phyloP scores from a whole-genome alignment of 1,140 invertebrate genomes.

The Scaptomyza graminum region DNA sequence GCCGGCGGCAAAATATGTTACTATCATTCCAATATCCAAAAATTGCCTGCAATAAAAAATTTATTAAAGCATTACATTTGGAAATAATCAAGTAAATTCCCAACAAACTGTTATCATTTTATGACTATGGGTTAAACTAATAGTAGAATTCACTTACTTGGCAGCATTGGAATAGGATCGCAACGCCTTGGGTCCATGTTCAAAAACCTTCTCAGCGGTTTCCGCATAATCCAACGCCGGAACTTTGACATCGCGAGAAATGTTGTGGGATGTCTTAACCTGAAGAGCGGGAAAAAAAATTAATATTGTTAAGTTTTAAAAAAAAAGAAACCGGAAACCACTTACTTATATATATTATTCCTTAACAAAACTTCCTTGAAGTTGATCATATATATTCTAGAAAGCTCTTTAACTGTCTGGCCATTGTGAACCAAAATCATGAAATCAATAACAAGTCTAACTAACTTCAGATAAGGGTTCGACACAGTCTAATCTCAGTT shows the following conservation, averaged over 20 bases:
- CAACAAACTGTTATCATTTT: too few species aligned
- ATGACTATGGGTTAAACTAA: background rate
- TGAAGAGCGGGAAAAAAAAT: slow-evolving; percentile 66
- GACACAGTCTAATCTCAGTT: background rate
- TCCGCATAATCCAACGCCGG: slow-evolving; percentile 90
- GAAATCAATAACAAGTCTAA: background rate
- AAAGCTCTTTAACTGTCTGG: slow-evolving; percentile 13
- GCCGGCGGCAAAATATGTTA: slow-evolving; percentile 88
- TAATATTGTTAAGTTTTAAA: background rate
- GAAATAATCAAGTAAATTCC: background rate
- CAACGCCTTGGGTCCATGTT: slow-evolving; percentile 87
- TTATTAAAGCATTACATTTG: background rate
- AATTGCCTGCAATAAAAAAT: slow-evolving; percentile 84
- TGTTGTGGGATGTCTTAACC: slow-evolving; percentile 90
- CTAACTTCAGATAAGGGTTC: slow-evolving; percentile 12
- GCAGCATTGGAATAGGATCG: slow-evolving; percentile 86
- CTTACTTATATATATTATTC: background rate
- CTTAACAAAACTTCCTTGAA: background rate
- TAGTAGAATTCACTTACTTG: slow-evolving; percentile 82
- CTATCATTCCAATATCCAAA: slow-evolving; percentile 87
- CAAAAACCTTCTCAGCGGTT: slow-evolving; percentile 91
- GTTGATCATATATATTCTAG: background rate
- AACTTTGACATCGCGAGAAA: slow-evolving; percentile 87
- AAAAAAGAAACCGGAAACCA: too few species aligned
- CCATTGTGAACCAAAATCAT: background rate